Percentiles rank a stretch among this genome's conserved stretches.
These are phyloP conservation scores for Anneissia japonica DNA, from an alignment of 35 echinoderm and acorn worm genomes.

Conservation along the genomic window DNA sequence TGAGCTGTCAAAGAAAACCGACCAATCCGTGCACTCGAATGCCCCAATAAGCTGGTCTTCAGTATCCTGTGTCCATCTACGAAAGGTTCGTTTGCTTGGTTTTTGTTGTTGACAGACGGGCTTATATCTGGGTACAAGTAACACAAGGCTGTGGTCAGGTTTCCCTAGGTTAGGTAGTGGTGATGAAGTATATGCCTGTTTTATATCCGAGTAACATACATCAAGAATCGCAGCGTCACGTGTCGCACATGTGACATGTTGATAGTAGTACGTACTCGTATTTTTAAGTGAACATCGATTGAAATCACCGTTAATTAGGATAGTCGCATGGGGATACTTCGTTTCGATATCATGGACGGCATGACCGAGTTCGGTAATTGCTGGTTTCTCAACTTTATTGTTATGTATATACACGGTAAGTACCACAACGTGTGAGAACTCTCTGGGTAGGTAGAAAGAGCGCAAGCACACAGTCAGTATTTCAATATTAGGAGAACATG, in stretches of 20 bases:
- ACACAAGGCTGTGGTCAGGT: constrained; percentile 17
- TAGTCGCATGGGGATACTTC: constrained; percentile 18
- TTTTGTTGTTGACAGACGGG: constrained; percentile 24
- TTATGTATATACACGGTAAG: background rate
- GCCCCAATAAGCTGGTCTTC: background rate
- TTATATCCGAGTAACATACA: constrained; percentile 32
- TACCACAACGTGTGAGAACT: constrained; percentile 17
- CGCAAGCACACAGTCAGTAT: constrained; percentile 29
- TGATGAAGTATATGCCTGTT: constrained; percentile 8
- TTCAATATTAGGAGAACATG: constrained; percentile 40
- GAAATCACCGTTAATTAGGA: constrained; percentile 34
- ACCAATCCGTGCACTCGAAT: constrained; percentile 11
- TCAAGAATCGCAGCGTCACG: constrained; percentile 2
- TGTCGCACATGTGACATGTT: constrained; percentile 28
- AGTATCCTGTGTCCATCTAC: constrained; percentile 15
- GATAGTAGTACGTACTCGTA: constrained; percentile 9
- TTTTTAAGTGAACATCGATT: constrained; percentile 24
- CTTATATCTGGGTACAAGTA: constrained; percentile 15
- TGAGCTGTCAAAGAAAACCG: background rate
- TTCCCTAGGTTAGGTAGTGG: constrained; percentile 20
- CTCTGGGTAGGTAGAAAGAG: constrained; percentile 30
- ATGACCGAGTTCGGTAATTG: too few relatives aligned
- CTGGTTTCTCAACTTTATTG: background rate
- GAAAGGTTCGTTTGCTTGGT: background rate
- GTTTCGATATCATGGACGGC: background rate